Evolutionary conservation across 2,888 invertebrate genomes (phyloP).

Genomic region (Philaethria dido): DNA sequence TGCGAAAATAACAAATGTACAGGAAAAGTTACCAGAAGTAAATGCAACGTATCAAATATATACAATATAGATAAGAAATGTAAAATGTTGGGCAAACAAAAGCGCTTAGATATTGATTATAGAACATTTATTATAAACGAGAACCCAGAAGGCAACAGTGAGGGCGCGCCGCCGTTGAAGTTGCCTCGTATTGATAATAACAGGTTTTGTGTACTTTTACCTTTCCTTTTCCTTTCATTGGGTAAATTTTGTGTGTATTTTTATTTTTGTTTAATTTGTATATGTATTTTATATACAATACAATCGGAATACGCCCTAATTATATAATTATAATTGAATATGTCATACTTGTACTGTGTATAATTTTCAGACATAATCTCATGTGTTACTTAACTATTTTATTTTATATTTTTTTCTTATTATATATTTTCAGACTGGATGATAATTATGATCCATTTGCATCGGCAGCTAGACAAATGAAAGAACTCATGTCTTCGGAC

Average conservation of each 20-base stretch:
- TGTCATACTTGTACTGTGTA: no score
- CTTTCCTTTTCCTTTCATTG: background rate
- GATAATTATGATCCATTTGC: constrained; percentile 90
- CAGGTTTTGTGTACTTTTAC: constrained; percentile 57
- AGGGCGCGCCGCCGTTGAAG: constrained; percentile 75
- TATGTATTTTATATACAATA: no score
- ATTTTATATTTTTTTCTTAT: constrained; percentile 44
- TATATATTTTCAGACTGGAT: constrained; percentile 69
- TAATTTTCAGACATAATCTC: no score
- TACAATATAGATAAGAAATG: constrained; percentile 62
- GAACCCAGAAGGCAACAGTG: constrained; percentile 60
- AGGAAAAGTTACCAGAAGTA: constrained; percentile 53
- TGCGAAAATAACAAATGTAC: constrained; percentile 62
- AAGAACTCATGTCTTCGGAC: constrained; percentile 89
- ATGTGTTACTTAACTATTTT: background rate
- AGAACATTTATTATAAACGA: constrained; percentile 68
- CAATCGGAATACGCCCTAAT: background rate
- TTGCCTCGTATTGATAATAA: constrained; percentile 73
- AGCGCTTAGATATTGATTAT: constrained; percentile 60
- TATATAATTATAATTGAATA: no score
- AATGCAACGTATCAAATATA: constrained; percentile 59
- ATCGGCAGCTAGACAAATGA: constrained; percentile 91
- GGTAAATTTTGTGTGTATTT: constrained; percentile 9
- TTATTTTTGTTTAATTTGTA: background rate
- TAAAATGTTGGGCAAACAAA: constrained; percentile 63